Base-by-base conservation (phyloP, 2,888 invertebrate species). In the Fabriciana adippe region DNA sequence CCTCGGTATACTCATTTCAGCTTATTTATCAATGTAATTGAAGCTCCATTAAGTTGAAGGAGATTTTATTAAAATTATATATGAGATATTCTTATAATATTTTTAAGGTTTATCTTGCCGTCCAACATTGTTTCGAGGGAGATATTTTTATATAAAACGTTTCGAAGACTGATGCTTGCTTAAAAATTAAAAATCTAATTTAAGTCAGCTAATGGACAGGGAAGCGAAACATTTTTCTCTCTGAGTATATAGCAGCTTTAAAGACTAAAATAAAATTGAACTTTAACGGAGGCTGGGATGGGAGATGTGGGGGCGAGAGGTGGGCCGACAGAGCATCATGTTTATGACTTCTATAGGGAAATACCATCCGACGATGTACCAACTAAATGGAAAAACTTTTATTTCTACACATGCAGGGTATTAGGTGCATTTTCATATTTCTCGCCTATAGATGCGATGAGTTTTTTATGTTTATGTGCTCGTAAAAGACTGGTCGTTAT, bases 341-440 rank as follows among this genome's bases (percentile, higher is more conserved):
- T 91, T 91, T 92, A 92, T 87, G 88, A 88, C 88, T 90, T 87
- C 92, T 90, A 89, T 90, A 90, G 91, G 92, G 91, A 92, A 92
- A 92, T 92, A 90, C 85, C 78, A 78, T 77, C 77, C 79, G 78
- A 77, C 86, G 79, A 81, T 85, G 85, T 86, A 80, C 79, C 81
- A 64, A 80, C 81, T 88, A 86, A 88, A 90, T 88, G 88, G 88
- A 87, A 87, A 91, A 91, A 90, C 84, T 92, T 92, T 89, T 86
- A 88, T 86, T 86, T 82, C 76, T 84, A 85, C 85, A 87, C 85
- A 87, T 85, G 81, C 76, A 78, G 76, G 73, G 80, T 86, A 89
- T 88, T 88, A 89, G 85, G 85, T 82, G 83, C 81, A 85, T 87
- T 89, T 88, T 90, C 87, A 90, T 90, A 88, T 89, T 90, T 88